Evolutionary conservation across 2,888 invertebrate species (phyloP).

Genomic region (Lysandra coridon): DNA sequence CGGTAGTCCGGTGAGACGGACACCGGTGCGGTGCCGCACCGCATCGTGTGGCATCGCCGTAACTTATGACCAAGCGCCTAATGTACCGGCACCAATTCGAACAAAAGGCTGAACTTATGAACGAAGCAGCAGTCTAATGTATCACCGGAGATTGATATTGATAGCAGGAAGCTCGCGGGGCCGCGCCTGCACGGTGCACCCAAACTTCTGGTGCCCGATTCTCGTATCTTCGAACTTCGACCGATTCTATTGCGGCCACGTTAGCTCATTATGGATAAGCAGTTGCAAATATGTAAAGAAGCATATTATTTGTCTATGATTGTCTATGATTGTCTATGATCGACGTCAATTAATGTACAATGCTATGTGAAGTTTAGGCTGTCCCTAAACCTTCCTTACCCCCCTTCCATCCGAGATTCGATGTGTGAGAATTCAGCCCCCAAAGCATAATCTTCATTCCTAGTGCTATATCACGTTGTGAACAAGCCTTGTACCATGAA

Average conservation of each 20-base stretch:
- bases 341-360: too few relatives aligned
- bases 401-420: neutral
- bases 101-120: neutral
- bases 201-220: slow-evolving; percentile 25
- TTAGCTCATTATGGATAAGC: too few relatives aligned
- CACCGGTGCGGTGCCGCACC: too few relatives aligned
- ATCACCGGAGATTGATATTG: slow-evolving; percentile 64
- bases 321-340: too few relatives aligned
- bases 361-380: neutral
- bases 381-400: neutral
- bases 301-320: too few relatives aligned
- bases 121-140: slow-evolving; percentile 42
- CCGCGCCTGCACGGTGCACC: slow-evolving; percentile 34
- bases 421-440: neutral
- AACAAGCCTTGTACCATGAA: neutral
- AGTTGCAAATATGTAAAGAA: too few relatives aligned
- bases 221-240: neutral
- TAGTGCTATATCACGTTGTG: neutral
- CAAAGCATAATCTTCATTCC: slow-evolving; percentile 21
- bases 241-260: too few relatives aligned
- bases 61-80: neutral
- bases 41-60: too few relatives aligned
- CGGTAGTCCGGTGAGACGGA: too few relatives aligned
- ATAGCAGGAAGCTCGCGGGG: slow-evolving; percentile 50
- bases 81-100: neutral